Evolutionary conservation across 2,888 invertebrate species (phyloP), one percentile per base, ranked within the genome.

Genomic region (Autographa pulchrina): DNA sequence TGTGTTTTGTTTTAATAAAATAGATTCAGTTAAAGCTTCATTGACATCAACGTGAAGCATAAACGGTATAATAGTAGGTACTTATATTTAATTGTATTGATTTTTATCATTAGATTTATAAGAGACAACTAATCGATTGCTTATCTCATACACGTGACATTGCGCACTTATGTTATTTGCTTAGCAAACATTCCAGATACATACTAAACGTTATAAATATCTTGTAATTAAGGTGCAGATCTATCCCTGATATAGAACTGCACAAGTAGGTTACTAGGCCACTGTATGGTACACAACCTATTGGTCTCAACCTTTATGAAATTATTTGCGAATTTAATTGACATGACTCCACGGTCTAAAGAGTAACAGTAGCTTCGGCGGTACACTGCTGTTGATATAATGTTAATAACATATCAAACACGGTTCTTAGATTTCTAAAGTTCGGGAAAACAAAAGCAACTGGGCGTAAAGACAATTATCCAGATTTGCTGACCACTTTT

Each of bases 191-290:
- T 56, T 56, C 54, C 20, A 0, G 54, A 25, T 13, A 25, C 25
- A 56, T 4, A 13, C 3, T 56, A 25, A 56, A 56, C 25, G 54
- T 32, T 72, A 71, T 62, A 77, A 62, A 70, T 74, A 18, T 31
- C 65, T 60, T 14, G 58, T 43, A 8, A n/a, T 31, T 59, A 43
- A 59, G n/a, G 43, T 59, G 65, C 58, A 65, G 48, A 54, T 61
- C 18, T 65, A 32, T 32, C 70, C 64, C 67, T 75, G 80, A 52
- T 65, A 70, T 35, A 65, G 16, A 70, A 61, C 54, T 35, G 31
- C 7, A 25, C 41, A 70, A 31, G 63, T 77, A 67, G 80, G 80
- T 62, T 70, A 77, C 59, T 70, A 62, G 80, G 77, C 25, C 75
- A 75, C 54, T 7, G 25, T 67, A 25, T 56, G 64, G 58, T 54